Conservation (phyloP, 2,888 invertebrate species). For the Acleris literana region DNA sequence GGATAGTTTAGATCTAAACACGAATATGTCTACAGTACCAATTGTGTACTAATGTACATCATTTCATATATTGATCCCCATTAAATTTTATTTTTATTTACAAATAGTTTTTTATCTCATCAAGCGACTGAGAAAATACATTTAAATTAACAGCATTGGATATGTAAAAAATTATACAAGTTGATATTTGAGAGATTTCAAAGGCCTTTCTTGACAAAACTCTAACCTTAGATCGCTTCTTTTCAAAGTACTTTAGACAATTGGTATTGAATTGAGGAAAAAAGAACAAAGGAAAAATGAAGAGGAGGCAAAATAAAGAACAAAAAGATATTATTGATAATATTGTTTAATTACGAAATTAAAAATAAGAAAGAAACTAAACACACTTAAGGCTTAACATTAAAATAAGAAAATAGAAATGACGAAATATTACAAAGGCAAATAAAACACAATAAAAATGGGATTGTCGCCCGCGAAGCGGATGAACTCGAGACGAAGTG, state of each 20-base stretch:
- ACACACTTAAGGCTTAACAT: constrained; percentile 80
- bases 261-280: constrained; percentile 60
- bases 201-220: constrained; percentile 39
- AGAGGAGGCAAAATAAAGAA: constrained; percentile 70
- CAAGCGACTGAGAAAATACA: constrained; percentile 54
- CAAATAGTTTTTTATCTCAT: constrained; percentile 72
- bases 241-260: constrained; percentile 59
- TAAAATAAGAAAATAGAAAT: constrained; percentile 71
- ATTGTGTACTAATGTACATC: constrained; percentile 79
- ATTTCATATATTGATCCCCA: constrained; percentile 82
- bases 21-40: constrained; percentile 80
- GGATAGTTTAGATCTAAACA: constrained; percentile 76
- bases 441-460: constrained; percentile 28
- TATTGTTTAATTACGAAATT: constrained; percentile 82
- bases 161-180: constrained; percentile 35
- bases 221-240: constrained; percentile 40
- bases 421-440: constrained; percentile 59
- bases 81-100: constrained; percentile 81
- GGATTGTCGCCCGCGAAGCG: constrained; percentile 16
- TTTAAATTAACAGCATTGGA: constrained; percentile 45
- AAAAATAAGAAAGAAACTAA: constrained; percentile 82
- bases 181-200: constrained; percentile 28
- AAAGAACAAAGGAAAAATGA: constrained; percentile 60
- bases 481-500: constrained; percentile 15
- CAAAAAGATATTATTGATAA: constrained; percentile 77